Conservation (phyloP, 2,797 vertebrate genomes). For the Mico argentatus region DNA sequence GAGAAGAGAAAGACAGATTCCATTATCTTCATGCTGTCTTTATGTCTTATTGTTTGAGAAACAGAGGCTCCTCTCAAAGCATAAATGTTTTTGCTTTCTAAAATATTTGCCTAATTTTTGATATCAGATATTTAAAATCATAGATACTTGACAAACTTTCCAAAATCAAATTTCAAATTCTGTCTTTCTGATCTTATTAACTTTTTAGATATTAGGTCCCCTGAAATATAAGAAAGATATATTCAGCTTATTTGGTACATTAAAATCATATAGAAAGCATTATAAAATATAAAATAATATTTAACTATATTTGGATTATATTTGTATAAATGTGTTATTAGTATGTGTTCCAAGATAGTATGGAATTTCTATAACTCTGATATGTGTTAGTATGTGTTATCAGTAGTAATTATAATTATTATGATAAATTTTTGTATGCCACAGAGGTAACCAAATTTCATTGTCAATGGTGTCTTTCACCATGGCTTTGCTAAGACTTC, state of each 20-base stretch:
- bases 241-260: accelerated
- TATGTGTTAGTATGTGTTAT: background rate
- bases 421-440: background rate
- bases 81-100: background rate
- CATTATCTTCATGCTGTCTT: background rate
- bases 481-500: background rate
- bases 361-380: background rate
- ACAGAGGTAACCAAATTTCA: background rate
- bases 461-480: background rate
- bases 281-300: background rate
- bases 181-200: background rate
- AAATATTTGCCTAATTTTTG: background rate
- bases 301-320: background rate
- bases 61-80: background rate
- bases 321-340: background rate
- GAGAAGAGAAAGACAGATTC: background rate
- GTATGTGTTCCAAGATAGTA: background rate
- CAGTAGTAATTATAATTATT: background rate
- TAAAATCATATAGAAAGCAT: background rate
- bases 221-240: background rate
- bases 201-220: background rate
- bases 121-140: background rate
- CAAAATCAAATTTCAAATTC: background rate
- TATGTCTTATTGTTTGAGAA: background rate
- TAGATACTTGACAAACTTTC: background rate